Evolutionary conservation across 1,140 invertebrate genomes (phyloP).

Genomic region (Eumaeus atala): DNA sequence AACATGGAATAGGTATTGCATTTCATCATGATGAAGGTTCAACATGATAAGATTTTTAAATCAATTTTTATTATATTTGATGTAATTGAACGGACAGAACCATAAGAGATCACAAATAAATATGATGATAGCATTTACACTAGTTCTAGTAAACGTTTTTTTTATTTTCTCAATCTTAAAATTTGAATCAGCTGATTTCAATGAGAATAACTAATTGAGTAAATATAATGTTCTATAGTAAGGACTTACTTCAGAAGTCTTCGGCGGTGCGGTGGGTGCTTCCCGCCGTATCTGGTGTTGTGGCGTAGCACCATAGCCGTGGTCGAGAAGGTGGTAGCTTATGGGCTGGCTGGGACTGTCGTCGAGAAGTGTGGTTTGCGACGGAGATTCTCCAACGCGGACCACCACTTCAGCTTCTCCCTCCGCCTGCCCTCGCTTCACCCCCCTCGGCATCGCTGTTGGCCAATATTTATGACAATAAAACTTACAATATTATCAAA

Average conservation of each 20-base stretch:
- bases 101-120: too few relatives aligned
- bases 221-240: not conserved
- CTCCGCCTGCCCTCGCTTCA: conserved; percentile 70
- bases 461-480: conserved; percentile 24
- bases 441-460: conserved; percentile 72
- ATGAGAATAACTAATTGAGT: not conserved
- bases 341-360: conserved; percentile 73
- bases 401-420: conserved; percentile 66
- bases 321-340: conserved; percentile 86
- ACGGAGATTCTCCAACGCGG: conserved; percentile 62
- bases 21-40: too few relatives aligned
- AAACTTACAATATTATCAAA: conserved; percentile 15
- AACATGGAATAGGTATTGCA: too few relatives aligned
- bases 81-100: too few relatives aligned
- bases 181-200: conserved; percentile 10
- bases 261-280: conserved; percentile 67
- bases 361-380: conserved; percentile 61
- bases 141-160: too few relatives aligned
- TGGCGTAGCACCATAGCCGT: conserved; percentile 88
- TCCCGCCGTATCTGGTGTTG: conserved; percentile 80
- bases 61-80: too few relatives aligned
- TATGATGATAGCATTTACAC: too few relatives aligned
- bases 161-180: too few relatives aligned
- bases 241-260: conserved; percentile 68
- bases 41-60: too few relatives aligned